These are phyloP conservation scores for Papilio aristodemus DNA, from an alignment of 1,140 invertebrate species.

Conservation along the genomic window DNA sequence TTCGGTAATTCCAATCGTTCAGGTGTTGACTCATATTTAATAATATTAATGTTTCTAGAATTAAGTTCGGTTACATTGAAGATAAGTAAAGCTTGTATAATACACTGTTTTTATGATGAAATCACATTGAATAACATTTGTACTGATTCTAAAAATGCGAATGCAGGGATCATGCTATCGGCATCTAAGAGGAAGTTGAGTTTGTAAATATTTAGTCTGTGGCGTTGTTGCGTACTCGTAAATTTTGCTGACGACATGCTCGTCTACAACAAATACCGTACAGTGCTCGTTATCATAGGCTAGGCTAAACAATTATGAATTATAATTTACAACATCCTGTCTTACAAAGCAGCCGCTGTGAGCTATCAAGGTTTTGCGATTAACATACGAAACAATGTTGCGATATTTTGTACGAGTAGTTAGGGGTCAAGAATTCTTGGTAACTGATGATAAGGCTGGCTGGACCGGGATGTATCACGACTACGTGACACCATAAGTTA, in stretches of 20 bases:
- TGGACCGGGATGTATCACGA: no score
- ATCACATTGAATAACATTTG: conserved; percentile 18
- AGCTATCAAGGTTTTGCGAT: not conserved
- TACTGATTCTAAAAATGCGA: conserved; percentile 10
- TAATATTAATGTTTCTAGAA: not conserved
- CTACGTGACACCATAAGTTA: no score
- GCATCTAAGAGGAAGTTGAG: conserved; percentile 34
- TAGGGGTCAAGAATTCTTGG: no score
- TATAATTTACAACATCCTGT: not conserved
- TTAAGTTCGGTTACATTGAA: conserved; percentile 1
- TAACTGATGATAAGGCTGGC: no score
- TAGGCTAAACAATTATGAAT: conserved; percentile 12
- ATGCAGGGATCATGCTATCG: not conserved
- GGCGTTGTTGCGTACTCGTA: conserved; percentile 24
- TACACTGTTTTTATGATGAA: no score
- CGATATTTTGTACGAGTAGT: not conserved
- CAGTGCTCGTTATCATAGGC: not conserved
- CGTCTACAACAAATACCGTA: not conserved
- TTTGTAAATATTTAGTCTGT: conserved; percentile 42
- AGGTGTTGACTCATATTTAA: not conserved
- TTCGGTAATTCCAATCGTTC: not conserved
- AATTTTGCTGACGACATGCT: conserved; percentile 31
- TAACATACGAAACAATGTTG: conserved; percentile 9
- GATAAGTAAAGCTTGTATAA: not conserved
- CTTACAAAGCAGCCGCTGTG: not conserved